phyloP scores from a whole-genome alignment of 2,888 invertebrate genomes.

The Cactoblastis cactorum region DNA sequence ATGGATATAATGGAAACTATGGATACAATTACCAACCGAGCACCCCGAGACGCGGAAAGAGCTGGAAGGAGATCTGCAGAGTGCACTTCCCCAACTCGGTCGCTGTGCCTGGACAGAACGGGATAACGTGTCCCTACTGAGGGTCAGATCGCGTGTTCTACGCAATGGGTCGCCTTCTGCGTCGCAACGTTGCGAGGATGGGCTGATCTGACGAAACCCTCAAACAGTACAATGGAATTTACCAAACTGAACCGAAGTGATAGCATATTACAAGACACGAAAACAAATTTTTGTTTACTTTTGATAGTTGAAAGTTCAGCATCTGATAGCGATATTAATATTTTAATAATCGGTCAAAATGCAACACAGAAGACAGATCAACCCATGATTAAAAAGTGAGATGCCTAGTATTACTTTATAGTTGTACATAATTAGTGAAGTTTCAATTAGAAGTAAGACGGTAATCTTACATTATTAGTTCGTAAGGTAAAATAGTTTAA shows the following conservation, averaged over 20 bases:
- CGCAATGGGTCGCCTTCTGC: slow-evolving; percentile 73
- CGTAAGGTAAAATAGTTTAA: slow-evolving; percentile 49
- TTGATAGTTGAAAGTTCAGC: background rate
- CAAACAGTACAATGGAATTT: background rate
- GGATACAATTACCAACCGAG: slow-evolving; percentile 37
- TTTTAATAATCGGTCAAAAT: background rate
- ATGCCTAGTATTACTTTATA: slow-evolving; percentile 6
- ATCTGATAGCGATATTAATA: background rate
- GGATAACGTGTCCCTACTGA: slow-evolving; percentile 82
- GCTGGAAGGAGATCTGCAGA: slow-evolving; percentile 85
- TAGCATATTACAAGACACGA: background rate
- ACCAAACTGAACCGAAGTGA: background rate
- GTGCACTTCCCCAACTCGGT: slow-evolving; percentile 81
- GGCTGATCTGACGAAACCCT: slow-evolving; percentile 44
- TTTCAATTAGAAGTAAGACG: slow-evolving; percentile 33
- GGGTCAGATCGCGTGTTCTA: slow-evolving; percentile 78
- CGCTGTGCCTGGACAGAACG: slow-evolving; percentile 73
- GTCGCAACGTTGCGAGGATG: slow-evolving; percentile 75
- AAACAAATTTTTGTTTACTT: background rate
- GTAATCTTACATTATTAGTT: slow-evolving; percentile 66
- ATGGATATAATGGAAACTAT: slow-evolving; percentile 42
- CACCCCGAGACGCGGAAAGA: slow-evolving; percentile 60
- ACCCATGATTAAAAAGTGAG: background rate
- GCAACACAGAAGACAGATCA: background rate
- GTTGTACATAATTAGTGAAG: slow-evolving; percentile 1